Base-by-base conservation (phyloP, 2,888 invertebrate genomes). In the Sinopyrophorus schimmeli region DNA sequence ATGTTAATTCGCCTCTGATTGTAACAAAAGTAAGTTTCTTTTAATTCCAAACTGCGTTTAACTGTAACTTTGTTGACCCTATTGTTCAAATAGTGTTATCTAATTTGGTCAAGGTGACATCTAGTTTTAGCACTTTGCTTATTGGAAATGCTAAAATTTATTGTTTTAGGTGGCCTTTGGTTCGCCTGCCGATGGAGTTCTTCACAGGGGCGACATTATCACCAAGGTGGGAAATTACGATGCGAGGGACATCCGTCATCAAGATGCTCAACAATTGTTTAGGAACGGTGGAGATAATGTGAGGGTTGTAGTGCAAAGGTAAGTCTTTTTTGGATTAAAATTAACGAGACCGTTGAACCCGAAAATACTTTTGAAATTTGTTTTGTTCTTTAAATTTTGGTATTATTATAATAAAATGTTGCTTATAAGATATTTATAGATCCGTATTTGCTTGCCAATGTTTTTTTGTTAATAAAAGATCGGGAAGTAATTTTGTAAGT, bases 181-280 rank as follows among this genome's bases (percentile, higher is more conserved):
- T 56, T 87, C 87, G 54, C 92, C 92, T 1, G 85, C 90, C n/a
- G 86, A 89, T 64, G 87, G 87, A 39, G 86, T 87, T 64, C 81
- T 96, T 59, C 82, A 88, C 61, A 82, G 91, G 58, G 95, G 95
- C 60, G 96, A 96, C 77, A 83, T 94, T 67, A 88, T 96, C 67
- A 82, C 88, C 61, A 90, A 92, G 77, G 87, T 96, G 64, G 89
- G 88, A 70, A 91, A 90, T 70, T 90, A 90, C 75, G 93, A 94
- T 76, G 85, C 89, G 31, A 80, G 89, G 52, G 88, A 90, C 69
- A 79, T 95, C 66, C 81, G 91, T 64, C 95, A 95, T 69, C 88
- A 91, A 71, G 92, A 93, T 76, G 95, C 94, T 42, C 91, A 92
- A 75, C 88, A 85, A 70, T 79, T 92, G 56, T 91, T 92, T 73